Conservation (phyloP, 2,888 invertebrate genomes). For the Merodon equestris region DNA sequence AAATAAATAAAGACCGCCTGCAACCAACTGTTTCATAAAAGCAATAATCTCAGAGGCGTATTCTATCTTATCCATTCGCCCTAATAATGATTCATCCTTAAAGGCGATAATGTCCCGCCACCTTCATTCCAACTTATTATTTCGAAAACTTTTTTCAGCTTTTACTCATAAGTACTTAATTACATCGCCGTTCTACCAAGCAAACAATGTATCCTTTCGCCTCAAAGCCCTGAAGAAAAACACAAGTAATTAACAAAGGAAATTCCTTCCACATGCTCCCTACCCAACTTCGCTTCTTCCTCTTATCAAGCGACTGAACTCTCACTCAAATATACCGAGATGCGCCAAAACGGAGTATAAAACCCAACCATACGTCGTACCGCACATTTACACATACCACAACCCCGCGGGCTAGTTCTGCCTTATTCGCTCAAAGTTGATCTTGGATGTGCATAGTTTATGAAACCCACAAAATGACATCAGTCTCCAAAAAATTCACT, state of each 20-base stretch:
- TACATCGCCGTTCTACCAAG: constrained; percentile 23
- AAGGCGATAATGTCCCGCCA: constrained; percentile 34
- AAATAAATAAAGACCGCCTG: no score
- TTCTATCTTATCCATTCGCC: no score
- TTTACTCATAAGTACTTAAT: constrained; percentile 43
- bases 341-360: not conserved
- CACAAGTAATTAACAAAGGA: constrained; percentile 27
- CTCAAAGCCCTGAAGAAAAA: not conserved
- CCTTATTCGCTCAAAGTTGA: constrained; percentile 33
- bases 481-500: constrained; percentile 38
- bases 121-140: constrained; percentile 6
- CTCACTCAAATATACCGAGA: constrained; percentile 37
- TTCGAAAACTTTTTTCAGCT: constrained; percentile 15
- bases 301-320: constrained; percentile 1
- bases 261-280: not conserved
- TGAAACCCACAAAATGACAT: constrained; percentile 41
- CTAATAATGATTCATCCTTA: not conserved
- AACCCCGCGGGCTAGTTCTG: constrained; percentile 22
- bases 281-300: constrained; percentile 1
- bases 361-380: not conserved
- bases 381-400: constrained; percentile 37
- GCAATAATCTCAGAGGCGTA: no score
- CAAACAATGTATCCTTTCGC: not conserved
- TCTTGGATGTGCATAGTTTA: constrained; percentile 57
- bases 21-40: no score